Evolutionary conservation across 2,797 vertebrate genomes (phyloP), one percentile per base, ranked within the genome.

Genomic region (Coregonus sp.): DNA sequence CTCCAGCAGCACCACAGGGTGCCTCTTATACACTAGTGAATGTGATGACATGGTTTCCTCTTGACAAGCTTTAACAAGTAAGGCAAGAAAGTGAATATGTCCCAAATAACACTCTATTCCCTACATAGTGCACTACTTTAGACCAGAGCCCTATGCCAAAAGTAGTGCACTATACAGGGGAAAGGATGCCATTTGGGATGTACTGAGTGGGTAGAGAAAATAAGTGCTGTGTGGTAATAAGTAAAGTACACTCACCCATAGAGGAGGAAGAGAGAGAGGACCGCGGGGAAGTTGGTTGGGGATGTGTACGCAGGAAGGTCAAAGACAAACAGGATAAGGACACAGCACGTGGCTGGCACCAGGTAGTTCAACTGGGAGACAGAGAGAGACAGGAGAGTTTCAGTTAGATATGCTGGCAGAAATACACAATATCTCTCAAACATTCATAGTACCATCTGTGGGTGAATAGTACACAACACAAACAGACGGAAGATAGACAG

Each of bases 301-400:
- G 97, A 99, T 0, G 97, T 99, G 87, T 99, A 99, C 0, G 98
- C 98, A 0, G 98, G 98, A 82, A 99, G 92, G 89, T 99, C 97
- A 0, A 99, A 99, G 76, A 98, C 97, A 0, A 99, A 98, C 31
- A 99, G 94, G 87, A 99, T 99, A 76, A 98, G 95, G 76, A 99
- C 95, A 0, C 98, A 99, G 93, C 97, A 99, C 0, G 97, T 98
- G 76, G 97, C 97, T 0, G 98, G 98, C 16, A 99, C 98, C 92
- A 99, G 91, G 90, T 99, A 99, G 91, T 99, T 99, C 56, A 99
- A 91, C 98, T 99, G 87, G 25, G 75, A 79, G 7, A 78, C 0
- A 4, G 47, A 76, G 78, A 51, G 35, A 80, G 9, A 79, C 0
- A 74, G 0, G 56, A 65, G 18, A n/a, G 7, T 15, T 51, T 15